Evolutionary conservation across 2,113 vertebrate species (phyloP), one percentile per base, ranked within the genome.

Genomic region (Chelonoidis abingdonii): DNA sequence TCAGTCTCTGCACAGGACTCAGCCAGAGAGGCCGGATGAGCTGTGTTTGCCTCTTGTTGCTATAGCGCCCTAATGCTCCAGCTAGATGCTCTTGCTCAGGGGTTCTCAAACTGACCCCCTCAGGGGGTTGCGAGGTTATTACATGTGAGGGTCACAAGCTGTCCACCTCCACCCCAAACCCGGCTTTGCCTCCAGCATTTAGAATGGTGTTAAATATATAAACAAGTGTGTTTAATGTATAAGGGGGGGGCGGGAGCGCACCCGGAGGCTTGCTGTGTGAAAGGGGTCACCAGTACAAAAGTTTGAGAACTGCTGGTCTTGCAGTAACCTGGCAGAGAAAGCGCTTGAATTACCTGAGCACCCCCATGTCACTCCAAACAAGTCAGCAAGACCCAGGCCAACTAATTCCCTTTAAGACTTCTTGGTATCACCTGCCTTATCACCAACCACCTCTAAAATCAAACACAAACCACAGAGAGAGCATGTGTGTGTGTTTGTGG

Each of bases 401-500:
- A 54, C 35, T 17, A 57, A 6, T n/a, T 93, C 10, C 0, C 1
- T 1, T 24, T 54, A 31, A 44, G 27, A 22, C n/a, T 17, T 27
- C 12, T 44, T 56, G 76, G 17, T 14, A 38, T 35, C 19, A n/a
- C 44, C 59, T 24, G 16, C 13, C 24, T 52, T 25, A 47, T 27
- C 24, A 78, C 41, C 14, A 21, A 35, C 52, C 7, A 47, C 65
- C 35, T 78, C 22, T 21, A 35, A 29, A 12, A 8, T 16, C 1
- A 8, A 35, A 9, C 65, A 22, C 65, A 72, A 38, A 21, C 16
- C 31, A 65, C 35, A 29, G 25, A 57, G 24, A 25, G 54, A 4
- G 54, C 4, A 35, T 19, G 10, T 2, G 1, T 0, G 1, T 31
- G 1, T 22, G 3, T 29, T 41, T 41, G 41, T 41, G 41, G n/a